Conservation (phyloP, 2,888 invertebrate genomes). For the Bombylius major region DNA sequence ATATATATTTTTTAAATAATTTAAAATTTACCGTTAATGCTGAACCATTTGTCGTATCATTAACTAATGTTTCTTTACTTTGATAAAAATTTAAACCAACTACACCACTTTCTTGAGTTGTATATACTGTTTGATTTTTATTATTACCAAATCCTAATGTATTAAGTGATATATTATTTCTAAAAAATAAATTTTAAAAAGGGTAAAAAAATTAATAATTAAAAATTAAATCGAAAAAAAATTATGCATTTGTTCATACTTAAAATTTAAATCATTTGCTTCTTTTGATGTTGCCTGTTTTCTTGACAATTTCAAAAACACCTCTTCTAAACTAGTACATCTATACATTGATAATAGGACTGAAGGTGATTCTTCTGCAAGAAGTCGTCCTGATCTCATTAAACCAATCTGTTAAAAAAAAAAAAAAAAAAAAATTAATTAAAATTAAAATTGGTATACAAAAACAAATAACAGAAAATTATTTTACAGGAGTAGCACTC, state of each 20-base stretch:
- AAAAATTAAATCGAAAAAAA: background rate
- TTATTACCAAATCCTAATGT: conserved; percentile 70
- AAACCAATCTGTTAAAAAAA: conserved; percentile 61
- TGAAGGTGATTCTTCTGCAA: conserved; percentile 85
- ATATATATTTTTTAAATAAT: background rate
- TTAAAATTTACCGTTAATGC: conserved; percentile 28
- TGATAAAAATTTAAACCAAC: conserved; percentile 82
- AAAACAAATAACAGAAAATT: too few species aligned
- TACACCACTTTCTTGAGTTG: conserved; percentile 75
- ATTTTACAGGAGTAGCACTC: too few species aligned
- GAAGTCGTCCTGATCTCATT: conserved; percentile 80
- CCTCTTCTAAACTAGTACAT: conserved; percentile 77
- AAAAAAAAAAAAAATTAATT: conserved; percentile 14
- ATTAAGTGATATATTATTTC: conserved; percentile 67
- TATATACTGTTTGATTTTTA: conserved; percentile 69
- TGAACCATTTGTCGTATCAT: conserved; percentile 54
- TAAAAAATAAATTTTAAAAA: conserved; percentile 35
- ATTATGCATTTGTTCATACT: conserved; percentile 23
- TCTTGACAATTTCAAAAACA: conserved; percentile 79
- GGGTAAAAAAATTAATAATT: background rate
- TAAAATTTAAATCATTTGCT: conserved; percentile 34
- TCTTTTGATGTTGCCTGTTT: conserved; percentile 57
- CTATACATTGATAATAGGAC: conserved; percentile 71
- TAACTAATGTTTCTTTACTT: conserved; percentile 76
- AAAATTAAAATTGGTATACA: too few species aligned